Evolutionary conservation across 2,113 vertebrate genomes (phyloP).

Genomic region (Variabilichromis moorii): DNA sequence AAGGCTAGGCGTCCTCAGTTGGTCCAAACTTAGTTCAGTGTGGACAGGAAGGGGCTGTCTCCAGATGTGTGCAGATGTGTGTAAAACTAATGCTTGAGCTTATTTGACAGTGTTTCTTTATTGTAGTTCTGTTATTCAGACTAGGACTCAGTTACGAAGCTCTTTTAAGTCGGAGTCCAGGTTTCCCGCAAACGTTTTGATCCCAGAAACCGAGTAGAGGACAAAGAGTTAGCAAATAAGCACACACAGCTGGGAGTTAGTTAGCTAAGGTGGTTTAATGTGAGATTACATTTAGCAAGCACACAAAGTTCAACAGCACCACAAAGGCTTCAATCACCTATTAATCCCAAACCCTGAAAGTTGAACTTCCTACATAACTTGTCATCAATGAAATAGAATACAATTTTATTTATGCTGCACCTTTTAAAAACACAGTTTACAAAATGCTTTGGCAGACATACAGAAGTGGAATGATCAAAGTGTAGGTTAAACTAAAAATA

Average conservation of each 20-base stretch:
- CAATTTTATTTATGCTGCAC: background rate
- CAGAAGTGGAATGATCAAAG: background rate
- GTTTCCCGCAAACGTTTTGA: background rate
- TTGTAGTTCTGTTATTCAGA: background rate
- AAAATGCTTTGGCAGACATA: background rate
- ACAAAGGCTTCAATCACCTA: background rate
- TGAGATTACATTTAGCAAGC: background rate
- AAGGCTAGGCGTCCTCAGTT: background rate
- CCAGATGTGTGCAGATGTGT: slow-evolving; percentile 6
- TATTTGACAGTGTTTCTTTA: background rate
- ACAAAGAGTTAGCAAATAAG: background rate
- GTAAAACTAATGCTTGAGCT: background rate
- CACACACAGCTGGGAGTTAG: background rate
- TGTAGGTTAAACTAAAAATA: background rate
- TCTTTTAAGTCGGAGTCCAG: background rate
- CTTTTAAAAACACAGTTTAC: background rate
- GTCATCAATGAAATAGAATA: background rate
- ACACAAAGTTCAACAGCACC: background rate
- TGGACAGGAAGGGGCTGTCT: background rate
- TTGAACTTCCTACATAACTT: background rate
- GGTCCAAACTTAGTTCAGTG: background rate
- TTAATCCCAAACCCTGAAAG: background rate
- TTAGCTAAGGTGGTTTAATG: background rate
- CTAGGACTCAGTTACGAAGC: background rate
- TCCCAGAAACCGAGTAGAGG: background rate